Conservation (phyloP, 1,140 invertebrate species). For the Monomorium pharaonis region DNA sequence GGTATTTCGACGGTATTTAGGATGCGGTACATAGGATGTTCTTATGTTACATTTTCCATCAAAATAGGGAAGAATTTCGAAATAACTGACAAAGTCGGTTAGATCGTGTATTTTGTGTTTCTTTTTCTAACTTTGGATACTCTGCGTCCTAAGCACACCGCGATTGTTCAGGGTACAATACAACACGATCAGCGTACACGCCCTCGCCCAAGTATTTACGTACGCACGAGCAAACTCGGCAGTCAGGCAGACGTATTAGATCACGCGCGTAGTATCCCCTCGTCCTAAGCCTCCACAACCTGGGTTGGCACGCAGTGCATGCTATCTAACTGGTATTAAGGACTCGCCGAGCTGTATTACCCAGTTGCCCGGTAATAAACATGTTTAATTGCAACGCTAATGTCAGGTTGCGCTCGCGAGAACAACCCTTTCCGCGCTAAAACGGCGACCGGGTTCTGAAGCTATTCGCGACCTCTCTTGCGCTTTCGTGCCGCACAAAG, state of each 20-base stretch:
- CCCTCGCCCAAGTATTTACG: background rate
- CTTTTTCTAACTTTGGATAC: background rate
- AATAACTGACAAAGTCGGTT: slow-evolving; percentile 63
- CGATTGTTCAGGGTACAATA: background rate
- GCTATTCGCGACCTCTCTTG: slow-evolving; percentile 45
- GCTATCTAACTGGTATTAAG: slow-evolving; percentile 73
- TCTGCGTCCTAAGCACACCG: background rate
- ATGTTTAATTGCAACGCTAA: slow-evolving; percentile 77
- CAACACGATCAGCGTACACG: background rate
- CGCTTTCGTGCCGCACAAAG: slow-evolving; percentile 48
- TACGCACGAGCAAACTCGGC: background rate
- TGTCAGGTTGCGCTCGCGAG: slow-evolving; percentile 42
- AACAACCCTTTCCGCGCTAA: slow-evolving; percentile 30
- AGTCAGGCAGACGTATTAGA: slow-evolving; percentile 67
- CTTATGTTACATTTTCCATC: slow-evolving; percentile 68
- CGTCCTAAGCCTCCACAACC: slow-evolving; percentile 25
- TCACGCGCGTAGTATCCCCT: slow-evolving; percentile 17
- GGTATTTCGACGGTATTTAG: slow-evolving; percentile 65
- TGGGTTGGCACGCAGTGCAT: slow-evolving; percentile 66
- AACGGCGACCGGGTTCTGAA: slow-evolving; percentile 15
- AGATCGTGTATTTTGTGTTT: background rate
- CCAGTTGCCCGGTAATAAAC: slow-evolving; percentile 73
- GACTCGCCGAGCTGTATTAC: slow-evolving; percentile 73
- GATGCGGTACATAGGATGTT: no score
- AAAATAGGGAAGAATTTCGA: slow-evolving; percentile 10